These are phyloP conservation scores for Agapornis canus DNA, from an alignment of 2,797 vertebrate genomes.

Conservation along the genomic window DNA sequence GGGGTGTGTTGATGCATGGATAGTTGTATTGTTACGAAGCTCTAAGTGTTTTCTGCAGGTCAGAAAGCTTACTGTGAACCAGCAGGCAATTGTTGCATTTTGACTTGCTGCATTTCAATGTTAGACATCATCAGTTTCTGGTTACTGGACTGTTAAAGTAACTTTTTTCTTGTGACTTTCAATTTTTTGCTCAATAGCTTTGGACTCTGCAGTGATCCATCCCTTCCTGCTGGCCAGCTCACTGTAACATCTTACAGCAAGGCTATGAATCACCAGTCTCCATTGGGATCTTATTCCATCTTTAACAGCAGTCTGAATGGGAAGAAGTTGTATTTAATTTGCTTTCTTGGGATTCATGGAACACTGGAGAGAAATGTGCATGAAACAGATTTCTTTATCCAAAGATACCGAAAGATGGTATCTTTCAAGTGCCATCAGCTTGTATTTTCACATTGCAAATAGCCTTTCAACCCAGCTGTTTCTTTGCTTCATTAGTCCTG, in stretches of 20 bases:
- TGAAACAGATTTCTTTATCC: neutral
- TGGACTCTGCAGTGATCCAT: neutral
- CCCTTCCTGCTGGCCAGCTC: neutral
- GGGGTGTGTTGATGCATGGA: accelerated
- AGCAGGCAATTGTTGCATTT: neutral
- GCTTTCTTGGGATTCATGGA: neutral
- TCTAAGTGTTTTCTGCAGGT: neutral
- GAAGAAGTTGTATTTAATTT: neutral
- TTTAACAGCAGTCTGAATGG: neutral
- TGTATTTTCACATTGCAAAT: neutral
- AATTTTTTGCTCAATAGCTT: neutral
- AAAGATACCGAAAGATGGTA: neutral
- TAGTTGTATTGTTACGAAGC: neutral
- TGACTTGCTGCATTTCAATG: neutral
- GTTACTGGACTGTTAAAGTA: neutral
- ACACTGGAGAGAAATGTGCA: neutral
- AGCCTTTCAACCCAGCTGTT: neutral
- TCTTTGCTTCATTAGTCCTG: neutral
- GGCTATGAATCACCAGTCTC: neutral
- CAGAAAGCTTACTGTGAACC: neutral
- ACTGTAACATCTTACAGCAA: neutral
- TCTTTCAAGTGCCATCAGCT: neutral
- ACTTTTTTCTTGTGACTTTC: neutral
- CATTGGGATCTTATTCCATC: neutral
- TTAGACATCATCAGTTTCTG: neutral